A percentile compares a stretch with the other conserved stretches of the same genome.
These are phyloP conservation scores for Lycaon pictus DNA, from an alignment of 2,113 vertebrate species.

Conservation along the genomic window DNA sequence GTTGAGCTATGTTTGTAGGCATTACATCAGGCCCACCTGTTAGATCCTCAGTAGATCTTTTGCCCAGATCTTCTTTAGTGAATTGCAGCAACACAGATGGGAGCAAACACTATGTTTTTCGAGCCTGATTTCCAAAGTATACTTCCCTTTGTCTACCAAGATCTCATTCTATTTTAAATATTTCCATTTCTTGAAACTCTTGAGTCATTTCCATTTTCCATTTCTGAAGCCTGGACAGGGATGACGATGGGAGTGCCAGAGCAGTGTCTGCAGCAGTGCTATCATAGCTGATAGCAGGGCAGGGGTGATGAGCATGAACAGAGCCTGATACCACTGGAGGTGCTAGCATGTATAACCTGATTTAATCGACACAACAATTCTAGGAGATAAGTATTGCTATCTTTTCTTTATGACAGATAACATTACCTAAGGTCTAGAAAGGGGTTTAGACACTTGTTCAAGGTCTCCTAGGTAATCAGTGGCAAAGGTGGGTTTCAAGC, in stretches of 20 bases:
- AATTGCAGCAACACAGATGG: neutral
- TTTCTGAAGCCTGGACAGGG: neutral
- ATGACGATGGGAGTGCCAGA: neutral
- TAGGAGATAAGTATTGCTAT: neutral
- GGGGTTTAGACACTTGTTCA: neutral
- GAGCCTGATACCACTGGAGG: neutral
- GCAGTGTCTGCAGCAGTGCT: neutral
- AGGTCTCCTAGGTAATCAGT: neutral
- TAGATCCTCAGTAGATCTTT: neutral
- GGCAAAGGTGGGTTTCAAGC: neutral
- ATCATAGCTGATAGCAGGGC: no score
- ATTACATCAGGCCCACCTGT: neutral
- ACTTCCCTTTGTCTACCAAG: neutral
- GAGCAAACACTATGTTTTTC: neutral
- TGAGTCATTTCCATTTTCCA: neutral
- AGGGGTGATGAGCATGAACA: neutral
- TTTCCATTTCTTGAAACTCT: neutral
- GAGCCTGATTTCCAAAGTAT: neutral
- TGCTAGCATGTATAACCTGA: neutral
- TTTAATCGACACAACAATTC: neutral
- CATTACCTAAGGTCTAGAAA: neutral
- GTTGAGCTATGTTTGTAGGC: neutral
- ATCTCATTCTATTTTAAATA: slow-evolving; percentile 21
- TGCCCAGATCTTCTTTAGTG: neutral
- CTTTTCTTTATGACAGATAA: neutral